Evolutionary conservation across 2,797 vertebrate species (phyloP).

Genomic region (Crenuchus spilurus): DNA sequence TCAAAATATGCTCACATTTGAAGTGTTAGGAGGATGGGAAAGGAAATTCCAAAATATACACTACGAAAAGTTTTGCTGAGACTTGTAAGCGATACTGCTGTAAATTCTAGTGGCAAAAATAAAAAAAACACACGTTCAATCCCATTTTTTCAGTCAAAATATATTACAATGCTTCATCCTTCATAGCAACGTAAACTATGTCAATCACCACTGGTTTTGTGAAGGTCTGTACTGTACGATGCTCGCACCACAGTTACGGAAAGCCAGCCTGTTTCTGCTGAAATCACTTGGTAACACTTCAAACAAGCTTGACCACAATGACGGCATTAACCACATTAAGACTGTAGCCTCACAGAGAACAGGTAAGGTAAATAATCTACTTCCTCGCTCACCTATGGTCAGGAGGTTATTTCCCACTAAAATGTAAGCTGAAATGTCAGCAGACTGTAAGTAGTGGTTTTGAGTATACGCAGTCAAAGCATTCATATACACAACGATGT

Average conservation of each 20-base stretch:
- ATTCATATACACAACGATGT: background rate
- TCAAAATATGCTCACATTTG: slow-evolving; percentile 10
- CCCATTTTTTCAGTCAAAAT: background rate
- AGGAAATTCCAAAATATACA: background rate
- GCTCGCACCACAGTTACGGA: background rate
- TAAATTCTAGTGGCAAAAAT: slow-evolving; percentile 2
- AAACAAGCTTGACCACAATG: slow-evolving; percentile 40
- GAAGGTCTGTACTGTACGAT: background rate
- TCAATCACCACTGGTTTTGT: background rate
- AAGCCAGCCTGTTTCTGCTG: slow-evolving; percentile 4
- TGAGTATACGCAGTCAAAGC: background rate
- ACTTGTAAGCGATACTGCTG: background rate
- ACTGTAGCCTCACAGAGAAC: slow-evolving; percentile 5
- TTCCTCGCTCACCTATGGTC: slow-evolving; percentile 23
- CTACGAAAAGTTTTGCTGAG: background rate
- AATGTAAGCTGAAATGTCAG: slow-evolving; percentile 32
- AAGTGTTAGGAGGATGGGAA: background rate
- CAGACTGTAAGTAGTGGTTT: slow-evolving; percentile 32
- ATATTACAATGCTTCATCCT: background rate
- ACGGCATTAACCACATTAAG: slow-evolving; percentile 24
- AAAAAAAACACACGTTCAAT: background rate
- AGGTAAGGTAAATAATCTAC: slow-evolving; percentile 27
- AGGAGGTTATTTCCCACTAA: slow-evolving; percentile 32
- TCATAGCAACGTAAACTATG: background rate
- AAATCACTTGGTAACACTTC: slow-evolving; percentile 21